Evolutionary conservation across 2,797 vertebrate genomes (phyloP).

Genomic region (Nasua narica): DNA sequence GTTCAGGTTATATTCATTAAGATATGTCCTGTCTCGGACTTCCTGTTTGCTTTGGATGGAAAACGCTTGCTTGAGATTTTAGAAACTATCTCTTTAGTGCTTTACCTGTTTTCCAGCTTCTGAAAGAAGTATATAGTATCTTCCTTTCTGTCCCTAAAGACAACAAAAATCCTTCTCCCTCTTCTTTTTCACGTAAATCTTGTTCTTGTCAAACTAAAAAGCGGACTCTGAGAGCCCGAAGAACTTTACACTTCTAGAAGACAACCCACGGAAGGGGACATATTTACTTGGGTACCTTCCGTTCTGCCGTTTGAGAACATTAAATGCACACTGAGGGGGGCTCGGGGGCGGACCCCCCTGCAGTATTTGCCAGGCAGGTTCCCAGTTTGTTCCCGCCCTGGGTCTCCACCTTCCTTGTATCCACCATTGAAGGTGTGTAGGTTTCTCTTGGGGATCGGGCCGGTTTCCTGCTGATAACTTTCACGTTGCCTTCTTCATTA

Average conservation of each 20-base stretch:
- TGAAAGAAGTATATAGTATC: neutral
- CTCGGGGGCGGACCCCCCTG: neutral
- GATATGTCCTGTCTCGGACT: neutral
- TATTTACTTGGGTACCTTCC: neutral
- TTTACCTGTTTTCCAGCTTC: neutral
- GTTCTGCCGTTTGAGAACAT: neutral
- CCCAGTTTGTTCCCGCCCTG: neutral
- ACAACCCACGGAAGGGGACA: neutral
- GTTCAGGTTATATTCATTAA: neutral
- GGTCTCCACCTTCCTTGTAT: neutral
- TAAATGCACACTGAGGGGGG: neutral
- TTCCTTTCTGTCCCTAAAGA: neutral
- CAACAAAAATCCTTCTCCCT: neutral
- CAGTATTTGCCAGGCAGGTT: fast-evolving
- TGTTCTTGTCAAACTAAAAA: conserved; percentile 20
- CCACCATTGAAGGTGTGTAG: neutral
- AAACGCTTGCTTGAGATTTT: conserved; percentile 1
- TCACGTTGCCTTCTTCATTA: neutral
- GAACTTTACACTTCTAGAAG: neutral
- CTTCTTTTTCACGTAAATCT: neutral
- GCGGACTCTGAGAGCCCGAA: neutral
- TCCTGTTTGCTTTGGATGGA: neutral
- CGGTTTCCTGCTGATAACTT: neutral
- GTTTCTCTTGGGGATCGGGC: neutral
- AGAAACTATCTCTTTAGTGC: neutral